These are phyloP conservation scores for Lepus townsendii DNA, from an alignment of 2,797 vertebrate species.

Conservation along the genomic window DNA sequence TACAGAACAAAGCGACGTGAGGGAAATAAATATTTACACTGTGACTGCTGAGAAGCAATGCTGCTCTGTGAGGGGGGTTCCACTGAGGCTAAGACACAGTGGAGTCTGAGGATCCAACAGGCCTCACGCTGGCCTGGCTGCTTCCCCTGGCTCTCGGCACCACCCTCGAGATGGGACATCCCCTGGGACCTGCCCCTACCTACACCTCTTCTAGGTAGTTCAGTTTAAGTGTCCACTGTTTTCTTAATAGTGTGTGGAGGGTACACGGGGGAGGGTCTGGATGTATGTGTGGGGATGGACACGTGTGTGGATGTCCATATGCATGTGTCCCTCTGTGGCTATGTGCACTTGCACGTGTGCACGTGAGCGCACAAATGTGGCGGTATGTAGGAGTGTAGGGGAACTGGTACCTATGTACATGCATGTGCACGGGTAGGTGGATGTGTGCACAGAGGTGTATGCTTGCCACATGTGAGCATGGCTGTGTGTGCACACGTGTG, in stretches of 20 bases:
- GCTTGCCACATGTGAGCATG: too few relatives aligned
- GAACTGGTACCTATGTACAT: too few relatives aligned
- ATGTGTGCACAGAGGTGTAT: too few relatives aligned
- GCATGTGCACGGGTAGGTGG: background rate
- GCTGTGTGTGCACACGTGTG: background rate
- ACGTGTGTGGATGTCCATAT: fast-evolving
- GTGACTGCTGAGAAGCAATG: conserved; percentile 64
- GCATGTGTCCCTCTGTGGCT: fast-evolving
- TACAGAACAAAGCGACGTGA: conserved; percentile 62
- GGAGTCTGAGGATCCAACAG: conserved; percentile 52
- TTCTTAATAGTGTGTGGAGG: background rate
- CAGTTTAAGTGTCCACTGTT: background rate
- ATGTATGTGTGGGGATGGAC: background rate
- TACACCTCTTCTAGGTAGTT: background rate
- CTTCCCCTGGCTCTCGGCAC: background rate
- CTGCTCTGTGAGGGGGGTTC: conserved; percentile 36
- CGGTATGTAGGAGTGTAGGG: too few relatives aligned
- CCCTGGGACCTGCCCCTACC: background rate
- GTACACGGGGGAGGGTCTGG: too few relatives aligned
- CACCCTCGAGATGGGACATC: background rate
- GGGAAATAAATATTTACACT: conserved; percentile 76
- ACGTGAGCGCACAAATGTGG: too few relatives aligned
- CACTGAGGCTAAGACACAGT: background rate
- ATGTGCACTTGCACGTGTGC: too few relatives aligned
- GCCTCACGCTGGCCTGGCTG: fast-evolving